These are phyloP conservation scores for Ditylenchus dipsaci DNA, from an alignment of 1,140 invertebrate genomes.

Conservation along the genomic window DNA sequence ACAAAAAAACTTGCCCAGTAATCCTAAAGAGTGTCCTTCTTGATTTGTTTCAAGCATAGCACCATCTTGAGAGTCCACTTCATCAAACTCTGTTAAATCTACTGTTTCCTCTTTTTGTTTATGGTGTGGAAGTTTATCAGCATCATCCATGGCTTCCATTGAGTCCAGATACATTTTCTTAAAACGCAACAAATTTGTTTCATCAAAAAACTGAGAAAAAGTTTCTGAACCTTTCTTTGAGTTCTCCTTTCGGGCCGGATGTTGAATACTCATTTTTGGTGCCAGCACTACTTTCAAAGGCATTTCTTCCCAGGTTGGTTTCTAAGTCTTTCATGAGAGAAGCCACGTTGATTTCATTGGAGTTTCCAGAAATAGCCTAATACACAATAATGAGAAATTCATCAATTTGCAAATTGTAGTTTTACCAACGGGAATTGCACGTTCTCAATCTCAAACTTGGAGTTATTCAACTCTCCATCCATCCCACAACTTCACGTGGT, in stretches of 20 bases:
- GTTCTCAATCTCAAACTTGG: constrained; percentile 15
- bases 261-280: not conserved
- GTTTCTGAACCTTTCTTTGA: not conserved
- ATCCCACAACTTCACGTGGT: constrained; percentile 15
- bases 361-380: constrained; percentile 27
- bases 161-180: constrained; percentile 4
- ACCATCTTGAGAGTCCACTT: not conserved
- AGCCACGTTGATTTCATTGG: constrained; percentile 28
- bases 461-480: constrained; percentile 16
- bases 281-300: not conserved
- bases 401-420: not conserved
- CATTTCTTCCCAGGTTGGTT: constrained; percentile 18
- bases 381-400: not conserved
- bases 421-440: constrained; percentile 21
- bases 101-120: constrained; percentile 3
- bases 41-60: not conserved
- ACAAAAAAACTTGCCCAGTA: too few species aligned
- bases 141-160: constrained; percentile 3
- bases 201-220: not conserved
- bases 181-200: not conserved
- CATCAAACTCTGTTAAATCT: constrained; percentile 1
- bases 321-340: constrained; percentile 29
- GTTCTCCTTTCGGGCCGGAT: constrained; percentile 1
- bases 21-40: too few species aligned
- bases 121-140: not conserved